Evolutionary conservation across 2,113 vertebrate genomes (phyloP).

Genomic region (Chionodraco myersi): DNA sequence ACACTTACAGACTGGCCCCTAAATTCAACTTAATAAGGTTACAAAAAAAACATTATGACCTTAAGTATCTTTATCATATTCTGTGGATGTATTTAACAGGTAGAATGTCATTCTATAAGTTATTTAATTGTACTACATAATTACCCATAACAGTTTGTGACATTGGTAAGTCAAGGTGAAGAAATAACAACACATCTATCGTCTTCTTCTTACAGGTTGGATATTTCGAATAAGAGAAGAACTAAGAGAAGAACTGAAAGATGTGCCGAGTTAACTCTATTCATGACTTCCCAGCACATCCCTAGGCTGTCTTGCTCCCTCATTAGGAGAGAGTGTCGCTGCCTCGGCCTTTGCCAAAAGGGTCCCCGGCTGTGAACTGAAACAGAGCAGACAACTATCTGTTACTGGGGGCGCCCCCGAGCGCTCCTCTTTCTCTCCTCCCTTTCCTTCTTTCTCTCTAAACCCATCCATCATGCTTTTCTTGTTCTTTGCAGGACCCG

Average conservation of each 20-base stretch:
- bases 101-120: neutral
- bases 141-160: conserved; percentile 2
- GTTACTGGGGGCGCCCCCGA: conserved; percentile 42
- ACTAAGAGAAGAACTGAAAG: neutral
- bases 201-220: neutral
- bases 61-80: conserved; percentile 38
- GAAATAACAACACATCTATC: conserved; percentile 12
- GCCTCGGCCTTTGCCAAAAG: conserved; percentile 58
- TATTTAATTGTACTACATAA: neutral
- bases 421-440: conserved; percentile 10
- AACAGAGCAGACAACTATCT: conserved; percentile 51
- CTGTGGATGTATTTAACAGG: conserved; percentile 7
- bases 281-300: conserved; percentile 65
- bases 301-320: conserved; percentile 55
- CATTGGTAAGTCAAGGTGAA: conserved; percentile 4
- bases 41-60: conserved; percentile 23
- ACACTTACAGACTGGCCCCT: neutral
- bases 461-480: conserved; percentile 55
- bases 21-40: conserved; percentile 12
- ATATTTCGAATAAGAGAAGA: conserved; percentile 1
- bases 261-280: conserved; percentile 45
- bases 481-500: conserved; percentile 40
- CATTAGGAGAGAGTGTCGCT: conserved; percentile 67
- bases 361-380: conserved; percentile 59
- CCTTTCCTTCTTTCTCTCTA: conserved; percentile 53